Conservation (phyloP, 2,888 invertebrate genomes). For the Selenia dentaria region DNA sequence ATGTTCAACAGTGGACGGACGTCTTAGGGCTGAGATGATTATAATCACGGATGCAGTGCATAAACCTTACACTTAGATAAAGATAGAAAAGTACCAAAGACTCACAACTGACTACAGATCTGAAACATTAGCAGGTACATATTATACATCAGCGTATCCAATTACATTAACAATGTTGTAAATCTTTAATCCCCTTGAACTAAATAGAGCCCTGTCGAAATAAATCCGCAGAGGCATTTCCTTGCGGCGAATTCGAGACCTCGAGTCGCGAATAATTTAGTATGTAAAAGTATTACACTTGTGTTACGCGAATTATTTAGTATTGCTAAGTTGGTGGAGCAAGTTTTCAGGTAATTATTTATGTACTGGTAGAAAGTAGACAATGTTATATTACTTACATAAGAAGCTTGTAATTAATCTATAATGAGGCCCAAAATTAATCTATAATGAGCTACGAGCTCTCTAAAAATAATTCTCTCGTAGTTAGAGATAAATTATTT, state of each 20-base stretch:
- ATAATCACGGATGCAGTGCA: too few species aligned
- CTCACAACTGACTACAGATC: slow-evolving; percentile 8
- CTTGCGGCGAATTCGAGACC: slow-evolving; percentile 28
- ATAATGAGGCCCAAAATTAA: too few species aligned
- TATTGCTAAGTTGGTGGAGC: background rate
- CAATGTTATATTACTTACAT: too few species aligned
- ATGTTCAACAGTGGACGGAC: too few species aligned
- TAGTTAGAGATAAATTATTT: too few species aligned
- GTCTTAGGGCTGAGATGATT: too few species aligned
- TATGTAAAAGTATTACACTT: slow-evolving; percentile 13
- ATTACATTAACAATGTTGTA: slow-evolving; percentile 44
- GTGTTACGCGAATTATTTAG: slow-evolving; percentile 8
- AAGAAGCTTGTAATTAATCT: too few species aligned
- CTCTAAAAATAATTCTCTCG: too few species aligned
- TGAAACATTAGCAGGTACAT: slow-evolving; percentile 10
- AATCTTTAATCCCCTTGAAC: slow-evolving; percentile 37
- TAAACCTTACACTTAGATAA: too few species aligned
- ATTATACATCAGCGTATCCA: slow-evolving; percentile 30
- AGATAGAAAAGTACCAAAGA: too few species aligned
- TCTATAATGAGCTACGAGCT: too few species aligned
- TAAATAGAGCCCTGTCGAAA: slow-evolving; percentile 46
- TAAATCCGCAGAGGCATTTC: slow-evolving; percentile 36
- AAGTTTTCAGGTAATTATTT: background rate
- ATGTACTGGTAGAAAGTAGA: background rate
- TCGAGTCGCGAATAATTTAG: slow-evolving; percentile 31